Evolutionary conservation across 2,888 invertebrate genomes (phyloP), one percentile per base, ranked within the genome.

Genomic region (Drosophila meridiana): DNA sequence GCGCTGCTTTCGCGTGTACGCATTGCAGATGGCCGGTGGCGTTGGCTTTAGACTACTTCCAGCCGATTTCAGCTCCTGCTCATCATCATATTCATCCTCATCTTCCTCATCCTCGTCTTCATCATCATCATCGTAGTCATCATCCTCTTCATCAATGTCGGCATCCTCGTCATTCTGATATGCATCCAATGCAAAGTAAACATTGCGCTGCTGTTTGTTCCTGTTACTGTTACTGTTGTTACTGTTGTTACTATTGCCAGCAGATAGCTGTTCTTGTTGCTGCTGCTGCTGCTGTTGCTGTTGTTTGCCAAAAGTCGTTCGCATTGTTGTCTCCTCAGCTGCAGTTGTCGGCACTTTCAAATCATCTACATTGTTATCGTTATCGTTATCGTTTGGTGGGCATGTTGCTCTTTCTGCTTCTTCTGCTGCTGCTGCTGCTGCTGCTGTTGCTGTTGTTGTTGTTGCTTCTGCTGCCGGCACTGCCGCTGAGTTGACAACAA

Each of bases 401-500:
- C 87, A 77, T 70, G 76, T 82, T 69, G 80, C 75, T 75, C 75
- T 72, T 78, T 34, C 34, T 71, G 67, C 34, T 79, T 69, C 3
- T 79, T 67, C 2, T 74, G 57, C 1, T 78, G 63, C 28, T 73
- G 58, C 2, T 74, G 57, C 1, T 78, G 63, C 28, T 73, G 58
- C 32, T 69, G 76, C 52, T 69, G 65, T 4, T 4, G 69, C 20
- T 79, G 71, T 1, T 73, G 58, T 1, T 78, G 61, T 36, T 74
- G 57, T 28, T 78, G 66, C 38, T 73, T 69, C 28, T 70, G 78
- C 52, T 70, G 66, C 56, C 76, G 77, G 69, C 71, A 75, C 90
- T 89, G 83, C 87, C 83, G 89, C 82, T 81, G 86, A 87, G 90
- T 83, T 81, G 88, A 84, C 91, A 91, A 90, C 90, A 90, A 90